These are phyloP conservation scores for Acronicta alni DNA, from an alignment of 2,888 invertebrate species.

Conservation along the genomic window DNA sequence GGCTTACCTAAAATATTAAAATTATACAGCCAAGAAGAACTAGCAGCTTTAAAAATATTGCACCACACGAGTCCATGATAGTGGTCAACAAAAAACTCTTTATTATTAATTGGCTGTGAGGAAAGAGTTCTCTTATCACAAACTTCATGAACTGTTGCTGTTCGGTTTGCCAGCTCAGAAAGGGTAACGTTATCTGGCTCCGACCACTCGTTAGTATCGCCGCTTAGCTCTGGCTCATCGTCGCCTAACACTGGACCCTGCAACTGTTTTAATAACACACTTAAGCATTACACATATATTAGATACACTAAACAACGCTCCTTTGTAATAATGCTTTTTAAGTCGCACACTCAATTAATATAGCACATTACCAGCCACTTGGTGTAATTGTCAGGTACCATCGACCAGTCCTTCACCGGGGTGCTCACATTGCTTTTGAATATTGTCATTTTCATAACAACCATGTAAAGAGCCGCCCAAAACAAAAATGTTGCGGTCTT, in stretches of 20 bases:
- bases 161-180: conserved; percentile 85
- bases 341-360: conserved; percentile 7
- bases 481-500: conserved; percentile 84
- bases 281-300: conserved; percentile 13
- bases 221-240: conserved; percentile 67
- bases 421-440: conserved; percentile 79
- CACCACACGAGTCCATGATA: conserved; percentile 92
- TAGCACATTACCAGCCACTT: conserved; percentile 80
- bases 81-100: conserved; percentile 93
- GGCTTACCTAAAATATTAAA: conserved; percentile 91
- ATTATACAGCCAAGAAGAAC: conserved; percentile 94
- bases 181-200: conserved; percentile 80
- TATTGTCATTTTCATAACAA: conserved; percentile 85
- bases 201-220: conserved; percentile 67
- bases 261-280: conserved; percentile 64
- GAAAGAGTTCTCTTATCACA: conserved; percentile 79
- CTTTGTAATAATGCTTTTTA: conserved; percentile 2
- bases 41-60: conserved; percentile 93
- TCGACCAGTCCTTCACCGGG: conserved; percentile 77
- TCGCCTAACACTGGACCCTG: conserved; percentile 80
- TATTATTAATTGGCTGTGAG: conserved; percentile 90
- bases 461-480: conserved; percentile 83
- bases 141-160: conserved; percentile 80
- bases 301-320: conserved; percentile 9
- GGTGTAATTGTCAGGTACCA: conserved; percentile 84